Percentiles rank a stretch among this genome's conserved stretches.
Evolutionary conservation across 1,140 invertebrate species (phyloP).

Genomic region (Liolophura sinensis): DNA sequence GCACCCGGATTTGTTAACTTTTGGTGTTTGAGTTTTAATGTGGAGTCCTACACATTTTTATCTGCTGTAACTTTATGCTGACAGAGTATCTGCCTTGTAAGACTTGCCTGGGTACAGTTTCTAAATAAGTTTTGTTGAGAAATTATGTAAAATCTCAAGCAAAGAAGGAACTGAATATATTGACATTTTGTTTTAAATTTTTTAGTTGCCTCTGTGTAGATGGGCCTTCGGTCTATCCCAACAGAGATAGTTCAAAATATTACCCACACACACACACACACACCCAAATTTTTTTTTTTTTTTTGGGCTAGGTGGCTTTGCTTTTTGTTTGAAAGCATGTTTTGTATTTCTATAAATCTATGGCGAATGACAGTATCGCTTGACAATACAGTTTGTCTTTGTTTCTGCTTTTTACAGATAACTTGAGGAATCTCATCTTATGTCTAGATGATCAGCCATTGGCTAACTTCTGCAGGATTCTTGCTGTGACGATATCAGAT

Average conservation of each 20-base stretch:
- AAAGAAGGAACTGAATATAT: too few species aligned
- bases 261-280: neutral
- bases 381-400: neutral
- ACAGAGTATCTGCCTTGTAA: neutral
- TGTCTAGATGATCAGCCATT: slow-evolving; percentile 50
- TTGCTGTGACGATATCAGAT: slow-evolving; percentile 57
- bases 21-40: neutral
- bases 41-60: too few species aligned
- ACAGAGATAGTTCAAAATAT: neutral
- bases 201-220: too few species aligned
- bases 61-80: neutral
- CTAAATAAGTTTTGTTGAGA: neutral
- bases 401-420: slow-evolving; percentile 31
- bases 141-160: too few species aligned
- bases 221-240: neutral
- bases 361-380: neutral
- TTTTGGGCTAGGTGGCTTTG: too few species aligned
- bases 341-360: neutral
- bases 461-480: slow-evolving; percentile 56
- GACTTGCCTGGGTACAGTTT: neutral
- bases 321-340: too few species aligned
- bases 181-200: too few species aligned
- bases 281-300: slow-evolving; percentile 4
- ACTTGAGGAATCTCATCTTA: slow-evolving; percentile 45
- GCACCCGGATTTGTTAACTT: slow-evolving; percentile 11